Percentiles rank a stretch among this genome's conserved stretches.
phyloP scores from a whole-genome alignment of 2,797 vertebrate genomes.

The Pseudochirops cupreus region DNA sequence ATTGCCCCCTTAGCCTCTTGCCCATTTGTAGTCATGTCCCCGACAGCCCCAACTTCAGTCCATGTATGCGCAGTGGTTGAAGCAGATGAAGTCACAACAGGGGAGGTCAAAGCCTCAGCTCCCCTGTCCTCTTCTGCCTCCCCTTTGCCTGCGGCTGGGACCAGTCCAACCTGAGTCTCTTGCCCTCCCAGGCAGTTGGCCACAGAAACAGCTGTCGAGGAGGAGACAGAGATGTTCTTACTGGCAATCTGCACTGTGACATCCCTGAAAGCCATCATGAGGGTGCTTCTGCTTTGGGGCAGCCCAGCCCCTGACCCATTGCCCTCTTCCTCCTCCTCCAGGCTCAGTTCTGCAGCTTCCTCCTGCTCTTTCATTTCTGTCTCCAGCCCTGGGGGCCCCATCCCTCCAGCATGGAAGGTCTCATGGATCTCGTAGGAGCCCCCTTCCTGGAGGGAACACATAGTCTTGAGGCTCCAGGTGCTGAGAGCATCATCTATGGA shows the following conservation, averaged over 20 bases:
- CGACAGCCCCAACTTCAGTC: conserved; percentile 78
- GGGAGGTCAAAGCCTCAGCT: conserved; percentile 43
- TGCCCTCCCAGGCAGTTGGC: conserved; percentile 89
- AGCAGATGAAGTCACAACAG: conserved; percentile 61
- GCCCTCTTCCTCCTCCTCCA: conserved; percentile 84
- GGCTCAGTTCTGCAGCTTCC: neutral
- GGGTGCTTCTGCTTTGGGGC: conserved; percentile 94
- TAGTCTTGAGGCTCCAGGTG: conserved; percentile 96
- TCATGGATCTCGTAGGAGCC: conserved; percentile 95
- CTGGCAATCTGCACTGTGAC: conserved; percentile 99
- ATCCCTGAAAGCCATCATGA: conserved; percentile 99
- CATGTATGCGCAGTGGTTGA: conserved; percentile 81
- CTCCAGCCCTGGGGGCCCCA: conserved; percentile 85
- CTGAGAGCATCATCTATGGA: conserved; percentile 98
- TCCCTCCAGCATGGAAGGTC: conserved; percentile 88
- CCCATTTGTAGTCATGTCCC: conserved; percentile 77
- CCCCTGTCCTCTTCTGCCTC: conserved; percentile 73
- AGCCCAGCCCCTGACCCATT: conserved; percentile 86
- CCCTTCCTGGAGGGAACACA: conserved; percentile 95
- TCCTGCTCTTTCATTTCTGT: conserved; percentile 87
- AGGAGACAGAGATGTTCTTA: conserved; percentile 97
- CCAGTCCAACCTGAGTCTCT: conserved; percentile 58
- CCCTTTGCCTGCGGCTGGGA: conserved; percentile 61
- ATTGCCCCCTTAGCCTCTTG: conserved; percentile 78
- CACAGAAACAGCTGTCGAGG: conserved; percentile 95